Percentiles rank a stretch among this genome's conserved stretches.
Evolutionary conservation across 2,888 invertebrate species (phyloP).

Genomic region (Andrena trimmerana): DNA sequence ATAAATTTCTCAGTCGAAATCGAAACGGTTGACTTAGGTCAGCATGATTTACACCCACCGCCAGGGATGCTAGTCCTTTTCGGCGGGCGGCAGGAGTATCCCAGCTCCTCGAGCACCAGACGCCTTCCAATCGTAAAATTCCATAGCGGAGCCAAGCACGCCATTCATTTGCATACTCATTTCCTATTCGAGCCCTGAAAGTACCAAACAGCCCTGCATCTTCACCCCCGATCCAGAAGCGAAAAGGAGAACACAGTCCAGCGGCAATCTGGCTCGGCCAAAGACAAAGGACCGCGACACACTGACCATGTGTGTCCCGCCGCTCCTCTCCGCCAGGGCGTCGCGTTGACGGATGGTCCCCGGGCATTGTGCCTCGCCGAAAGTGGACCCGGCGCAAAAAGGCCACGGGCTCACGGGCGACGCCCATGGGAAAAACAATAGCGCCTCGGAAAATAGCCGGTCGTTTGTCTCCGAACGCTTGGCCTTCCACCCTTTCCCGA

Average conservation of each 20-base stretch:
- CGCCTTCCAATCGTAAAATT: conserved; percentile 22
- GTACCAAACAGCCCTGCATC: neutral
- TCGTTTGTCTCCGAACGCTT: conserved; percentile 67
- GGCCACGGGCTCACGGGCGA: conserved; percentile 70
- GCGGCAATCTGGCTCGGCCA: neutral
- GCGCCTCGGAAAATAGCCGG: conserved; percentile 71
- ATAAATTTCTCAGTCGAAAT: conserved; percentile 31
- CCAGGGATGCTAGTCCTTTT: conserved; percentile 15
- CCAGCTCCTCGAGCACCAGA: neutral
- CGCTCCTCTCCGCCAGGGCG: conserved; percentile 12
- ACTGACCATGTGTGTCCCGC: conserved; percentile 61
- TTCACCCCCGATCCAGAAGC: neutral
- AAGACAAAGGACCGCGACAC: conserved; percentile 49
- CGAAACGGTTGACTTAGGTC: conserved; percentile 20
- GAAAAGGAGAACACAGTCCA: too few relatives aligned
- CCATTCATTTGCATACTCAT: neutral
- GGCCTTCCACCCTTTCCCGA: conserved; percentile 63
- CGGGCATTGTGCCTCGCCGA: conserved; percentile 54
- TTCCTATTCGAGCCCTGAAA: neutral
- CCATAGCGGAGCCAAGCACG: neutral
- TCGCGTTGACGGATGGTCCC: conserved; percentile 68
- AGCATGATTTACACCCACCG: conserved; percentile 34
- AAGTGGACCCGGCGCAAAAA: conserved; percentile 78
- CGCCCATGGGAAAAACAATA: conserved; percentile 79
- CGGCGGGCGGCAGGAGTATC: neutral